A percentile compares a stretch with the other conserved stretches of the same genome.
Evolutionary conservation across 2,888 invertebrate genomes (phyloP).

Genomic region (Xanthia icteritia): DNA sequence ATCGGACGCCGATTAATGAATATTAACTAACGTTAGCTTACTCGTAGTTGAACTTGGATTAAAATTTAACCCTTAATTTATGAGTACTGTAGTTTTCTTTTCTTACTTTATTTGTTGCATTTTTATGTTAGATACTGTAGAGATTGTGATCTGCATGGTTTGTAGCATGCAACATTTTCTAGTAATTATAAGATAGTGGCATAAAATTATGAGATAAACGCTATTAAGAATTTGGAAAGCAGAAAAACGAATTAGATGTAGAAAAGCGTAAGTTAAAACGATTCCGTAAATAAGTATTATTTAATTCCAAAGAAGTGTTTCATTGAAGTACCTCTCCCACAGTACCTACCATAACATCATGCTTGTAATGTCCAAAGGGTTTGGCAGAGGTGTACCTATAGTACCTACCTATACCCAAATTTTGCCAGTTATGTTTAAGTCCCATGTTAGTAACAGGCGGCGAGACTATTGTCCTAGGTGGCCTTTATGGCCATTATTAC

Average conservation of each 20-base stretch:
- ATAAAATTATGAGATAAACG: too few species aligned
- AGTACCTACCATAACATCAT: neutral
- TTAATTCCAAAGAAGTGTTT: too few species aligned
- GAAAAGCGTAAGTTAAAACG: too few species aligned
- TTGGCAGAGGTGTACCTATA: neutral
- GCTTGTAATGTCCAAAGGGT: neutral
- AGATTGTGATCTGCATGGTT: neutral
- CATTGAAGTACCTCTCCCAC: too few species aligned
- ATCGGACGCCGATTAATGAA: slow-evolving; percentile 64
- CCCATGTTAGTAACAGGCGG: too few species aligned
- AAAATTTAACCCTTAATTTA: slow-evolving; percentile 9
- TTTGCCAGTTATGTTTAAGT: too few species aligned
- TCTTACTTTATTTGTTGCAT: neutral
- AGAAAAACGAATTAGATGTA: too few species aligned
- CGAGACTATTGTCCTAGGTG: too few species aligned
- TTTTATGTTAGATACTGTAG: neutral
- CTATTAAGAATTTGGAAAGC: too few species aligned
- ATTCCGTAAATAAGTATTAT: too few species aligned
- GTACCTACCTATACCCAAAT: too few species aligned
- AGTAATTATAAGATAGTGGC: neutral
- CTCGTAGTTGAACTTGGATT: slow-evolving; percentile 13
- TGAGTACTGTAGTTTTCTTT: neutral
- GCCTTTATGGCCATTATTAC: too few species aligned
- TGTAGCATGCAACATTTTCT: neutral
- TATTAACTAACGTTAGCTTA: slow-evolving; percentile 33